phyloP scores from a whole-genome alignment of 2,888 invertebrate species.

The Hydrotaea diabolus region DNA sequence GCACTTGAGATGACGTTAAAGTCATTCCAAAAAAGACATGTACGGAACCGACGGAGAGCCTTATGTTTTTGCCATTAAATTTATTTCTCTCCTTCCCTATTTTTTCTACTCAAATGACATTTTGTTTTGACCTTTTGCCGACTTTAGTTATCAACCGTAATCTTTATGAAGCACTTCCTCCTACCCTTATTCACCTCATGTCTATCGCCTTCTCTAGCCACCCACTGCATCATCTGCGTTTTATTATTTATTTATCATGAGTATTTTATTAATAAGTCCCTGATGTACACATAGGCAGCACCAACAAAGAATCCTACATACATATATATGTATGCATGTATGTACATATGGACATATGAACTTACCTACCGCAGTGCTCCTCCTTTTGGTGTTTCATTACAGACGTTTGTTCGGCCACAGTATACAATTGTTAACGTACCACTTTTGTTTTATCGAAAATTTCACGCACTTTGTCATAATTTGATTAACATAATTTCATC shows the following conservation, averaged over 20 bases:
- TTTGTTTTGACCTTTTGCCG: constrained; percentile 28
- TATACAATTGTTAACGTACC: neutral
- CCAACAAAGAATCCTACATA: no score
- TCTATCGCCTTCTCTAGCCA: neutral
- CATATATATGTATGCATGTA: no score
- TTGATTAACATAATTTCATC: constrained; percentile 62
- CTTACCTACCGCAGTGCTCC: constrained; percentile 20
- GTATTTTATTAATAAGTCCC: constrained; percentile 1
- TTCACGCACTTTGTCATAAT: constrained; percentile 26
- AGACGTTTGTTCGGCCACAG: neutral
- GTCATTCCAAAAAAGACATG: neutral
- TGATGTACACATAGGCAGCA: no score
- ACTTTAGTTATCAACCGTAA: neutral
- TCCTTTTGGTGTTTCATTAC: neutral
- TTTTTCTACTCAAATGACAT: neutral
- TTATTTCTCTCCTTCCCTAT: neutral
- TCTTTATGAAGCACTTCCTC: constrained; percentile 3
- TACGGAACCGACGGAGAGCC: neutral
- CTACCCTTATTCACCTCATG: neutral
- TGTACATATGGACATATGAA: neutral
- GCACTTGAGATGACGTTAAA: neutral
- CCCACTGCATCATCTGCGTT: neutral
- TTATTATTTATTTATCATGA: constrained; percentile 8
- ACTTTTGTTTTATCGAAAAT: constrained; percentile 9
- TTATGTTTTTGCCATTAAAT: constrained; percentile 13